Evolutionary conservation across 2,888 invertebrate genomes (phyloP).

Genomic region (Cataglyphis rosenhaueri): DNA sequence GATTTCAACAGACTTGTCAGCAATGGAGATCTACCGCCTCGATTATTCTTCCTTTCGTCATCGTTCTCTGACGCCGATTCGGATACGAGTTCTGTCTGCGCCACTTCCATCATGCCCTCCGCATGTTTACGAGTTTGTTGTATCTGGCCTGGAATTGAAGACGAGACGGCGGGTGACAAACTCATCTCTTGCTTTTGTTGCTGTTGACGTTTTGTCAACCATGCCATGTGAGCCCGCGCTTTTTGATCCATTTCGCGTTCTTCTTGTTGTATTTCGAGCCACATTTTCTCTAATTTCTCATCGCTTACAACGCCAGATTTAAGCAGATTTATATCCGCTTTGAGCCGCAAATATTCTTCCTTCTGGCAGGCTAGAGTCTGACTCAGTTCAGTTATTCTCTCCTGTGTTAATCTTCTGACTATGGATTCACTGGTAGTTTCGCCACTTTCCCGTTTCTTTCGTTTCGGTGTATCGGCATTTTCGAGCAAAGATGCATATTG

Average conservation of each 20-base stretch:
- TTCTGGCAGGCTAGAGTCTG: slow-evolving; percentile 90
- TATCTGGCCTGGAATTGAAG: slow-evolving; percentile 55
- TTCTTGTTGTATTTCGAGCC: slow-evolving; percentile 91
- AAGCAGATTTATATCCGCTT: slow-evolving; percentile 88
- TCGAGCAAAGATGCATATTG: slow-evolving; percentile 94
- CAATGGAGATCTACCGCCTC: slow-evolving; percentile 87
- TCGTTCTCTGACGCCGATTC: slow-evolving; percentile 61
- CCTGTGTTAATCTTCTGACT: slow-evolving; percentile 91
- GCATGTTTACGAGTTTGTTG: slow-evolving; percentile 70
- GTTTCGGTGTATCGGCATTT: slow-evolving; percentile 93
- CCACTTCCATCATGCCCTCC: slow-evolving; percentile 63
- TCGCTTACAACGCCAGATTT: slow-evolving; percentile 89
- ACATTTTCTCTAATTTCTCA: slow-evolving; percentile 91
- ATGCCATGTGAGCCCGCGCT: slow-evolving; percentile 86
- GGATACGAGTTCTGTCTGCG: slow-evolving; percentile 46
- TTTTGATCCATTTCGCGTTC: slow-evolving; percentile 91
- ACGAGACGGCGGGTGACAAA: slow-evolving; percentile 42
- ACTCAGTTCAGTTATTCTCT: slow-evolving; percentile 92
- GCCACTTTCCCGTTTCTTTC: slow-evolving; percentile 91
- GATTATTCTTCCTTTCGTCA: slow-evolving; percentile 80
- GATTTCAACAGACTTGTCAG: slow-evolving; percentile 94
- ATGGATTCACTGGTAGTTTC: slow-evolving; percentile 93
- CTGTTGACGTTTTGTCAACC: slow-evolving; percentile 81
- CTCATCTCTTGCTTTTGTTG: slow-evolving; percentile 76
- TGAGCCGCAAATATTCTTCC: slow-evolving; percentile 91